phyloP scores from a whole-genome alignment of 1,140 invertebrate species.

The Harpegnathos saltator region DNA sequence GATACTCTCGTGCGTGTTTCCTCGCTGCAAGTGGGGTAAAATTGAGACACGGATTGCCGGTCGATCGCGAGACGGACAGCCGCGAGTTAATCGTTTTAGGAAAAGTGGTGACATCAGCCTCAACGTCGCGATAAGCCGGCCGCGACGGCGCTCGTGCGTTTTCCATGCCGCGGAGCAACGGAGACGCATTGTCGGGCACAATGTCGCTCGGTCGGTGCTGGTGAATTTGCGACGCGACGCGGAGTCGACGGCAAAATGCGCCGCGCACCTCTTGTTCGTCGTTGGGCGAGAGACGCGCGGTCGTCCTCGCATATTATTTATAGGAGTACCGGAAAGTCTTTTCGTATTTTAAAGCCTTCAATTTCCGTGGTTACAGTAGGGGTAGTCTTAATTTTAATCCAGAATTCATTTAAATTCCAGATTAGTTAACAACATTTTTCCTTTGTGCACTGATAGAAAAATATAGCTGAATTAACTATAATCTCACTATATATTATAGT shows the following conservation, averaged over 20 bases:
- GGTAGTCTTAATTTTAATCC: too few relatives aligned
- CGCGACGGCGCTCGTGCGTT: slow-evolving; percentile 25
- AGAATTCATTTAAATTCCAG: too few relatives aligned
- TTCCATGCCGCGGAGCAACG: slow-evolving; percentile 44
- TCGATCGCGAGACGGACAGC: not conserved
- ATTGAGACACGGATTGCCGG: too few relatives aligned
- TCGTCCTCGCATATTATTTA: slow-evolving; percentile 41
- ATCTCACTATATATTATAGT: too few relatives aligned
- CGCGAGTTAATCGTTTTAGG: slow-evolving; percentile 6
- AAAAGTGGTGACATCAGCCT: slow-evolving; percentile 17
- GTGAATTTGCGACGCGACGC: slow-evolving; percentile 43
- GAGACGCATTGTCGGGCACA: slow-evolving; percentile 21
- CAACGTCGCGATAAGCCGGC: slow-evolving; percentile 18
- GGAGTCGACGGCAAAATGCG: slow-evolving; percentile 44
- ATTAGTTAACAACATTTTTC: too few relatives aligned
- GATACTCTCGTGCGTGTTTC: too few relatives aligned
- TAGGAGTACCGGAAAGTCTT: too few relatives aligned
- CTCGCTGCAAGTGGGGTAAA: too few relatives aligned
- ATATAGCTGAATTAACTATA: too few relatives aligned
- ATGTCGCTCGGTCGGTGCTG: slow-evolving; percentile 39
- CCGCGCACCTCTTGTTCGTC: slow-evolving; percentile 39
- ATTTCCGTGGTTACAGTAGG: too few relatives aligned
- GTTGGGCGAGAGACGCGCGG: slow-evolving; percentile 16
- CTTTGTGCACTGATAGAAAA: too few relatives aligned
- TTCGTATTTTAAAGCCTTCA: too few relatives aligned